Conservation (phyloP, 2,113 vertebrate genomes). For the Steatornis caripensis region DNA sequence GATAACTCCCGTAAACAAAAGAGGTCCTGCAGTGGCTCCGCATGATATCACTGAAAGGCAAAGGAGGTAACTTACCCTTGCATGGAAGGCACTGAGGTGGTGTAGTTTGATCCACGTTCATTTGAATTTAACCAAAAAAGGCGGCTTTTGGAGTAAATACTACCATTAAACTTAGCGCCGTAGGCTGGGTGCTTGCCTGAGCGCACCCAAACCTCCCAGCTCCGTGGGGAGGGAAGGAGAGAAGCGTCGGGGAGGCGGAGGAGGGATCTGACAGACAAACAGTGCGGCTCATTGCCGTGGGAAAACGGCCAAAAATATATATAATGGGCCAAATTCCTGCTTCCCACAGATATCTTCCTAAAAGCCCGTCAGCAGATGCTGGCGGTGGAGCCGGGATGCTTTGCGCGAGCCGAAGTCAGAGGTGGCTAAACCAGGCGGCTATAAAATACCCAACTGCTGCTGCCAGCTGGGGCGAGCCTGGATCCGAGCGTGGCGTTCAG, state of each 20-base stretch:
- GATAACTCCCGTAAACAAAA: background rate
- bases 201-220: background rate
- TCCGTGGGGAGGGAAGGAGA: background rate
- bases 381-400: background rate
- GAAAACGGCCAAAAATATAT: background rate
- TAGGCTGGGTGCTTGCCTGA: background rate
- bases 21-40: background rate
- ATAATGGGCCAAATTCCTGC: background rate
- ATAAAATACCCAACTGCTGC: background rate
- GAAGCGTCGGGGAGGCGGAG: background rate
- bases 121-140: background rate
- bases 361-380: background rate
- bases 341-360: background rate
- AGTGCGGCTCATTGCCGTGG: background rate
- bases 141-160: background rate
- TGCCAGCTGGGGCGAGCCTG: background rate
- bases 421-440: background rate
- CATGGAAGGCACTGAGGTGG: background rate
- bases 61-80: background rate
- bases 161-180: background rate
- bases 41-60: background rate
- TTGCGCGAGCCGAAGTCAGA: background rate
- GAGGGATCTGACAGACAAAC: background rate
- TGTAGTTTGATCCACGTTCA: background rate
- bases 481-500: fast-evolving